Percentiles rank a stretch among this genome's conserved stretches.
Evolutionary conservation across 2,797 vertebrate species (phyloP).

Genomic region (Falco biarmicus): DNA sequence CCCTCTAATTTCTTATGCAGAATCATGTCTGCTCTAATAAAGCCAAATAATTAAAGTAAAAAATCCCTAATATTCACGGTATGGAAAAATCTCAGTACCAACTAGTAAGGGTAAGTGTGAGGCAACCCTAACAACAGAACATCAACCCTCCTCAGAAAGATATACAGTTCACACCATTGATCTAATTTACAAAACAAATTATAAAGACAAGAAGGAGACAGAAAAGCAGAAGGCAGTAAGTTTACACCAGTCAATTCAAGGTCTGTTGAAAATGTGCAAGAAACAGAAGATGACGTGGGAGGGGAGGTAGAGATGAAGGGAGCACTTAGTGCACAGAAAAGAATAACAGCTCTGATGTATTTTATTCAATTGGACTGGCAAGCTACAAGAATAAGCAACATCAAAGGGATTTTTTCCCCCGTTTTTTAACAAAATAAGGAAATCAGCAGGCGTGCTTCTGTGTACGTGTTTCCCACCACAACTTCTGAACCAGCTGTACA

Average conservation of each 20-base stretch:
- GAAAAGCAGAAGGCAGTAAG: neutral
- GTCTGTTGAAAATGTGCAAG: neutral
- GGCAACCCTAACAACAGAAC: neutral
- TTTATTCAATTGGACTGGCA: neutral
- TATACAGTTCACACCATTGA: neutral
- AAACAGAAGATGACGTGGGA: neutral
- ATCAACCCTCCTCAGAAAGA: neutral
- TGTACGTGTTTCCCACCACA: neutral
- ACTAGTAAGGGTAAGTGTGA: neutral
- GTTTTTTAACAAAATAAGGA: neutral
- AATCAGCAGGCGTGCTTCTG: neutral
- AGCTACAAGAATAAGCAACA: conserved; percentile 26
- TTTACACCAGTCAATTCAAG: neutral
- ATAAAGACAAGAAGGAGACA: neutral
- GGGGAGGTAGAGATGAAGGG: neutral
- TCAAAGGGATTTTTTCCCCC: neutral
- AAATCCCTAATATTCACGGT: neutral
- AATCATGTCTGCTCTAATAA: neutral
- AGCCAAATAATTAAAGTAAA: neutral
- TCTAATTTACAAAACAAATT: neutral
- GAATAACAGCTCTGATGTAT: neutral
- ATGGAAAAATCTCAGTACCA: neutral
- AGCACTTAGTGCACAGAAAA: neutral
- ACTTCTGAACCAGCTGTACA: neutral
- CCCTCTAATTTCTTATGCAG: neutral